phyloP scores from a whole-genome alignment of 1,140 invertebrate species.

The Euborellia annulipes region DNA sequence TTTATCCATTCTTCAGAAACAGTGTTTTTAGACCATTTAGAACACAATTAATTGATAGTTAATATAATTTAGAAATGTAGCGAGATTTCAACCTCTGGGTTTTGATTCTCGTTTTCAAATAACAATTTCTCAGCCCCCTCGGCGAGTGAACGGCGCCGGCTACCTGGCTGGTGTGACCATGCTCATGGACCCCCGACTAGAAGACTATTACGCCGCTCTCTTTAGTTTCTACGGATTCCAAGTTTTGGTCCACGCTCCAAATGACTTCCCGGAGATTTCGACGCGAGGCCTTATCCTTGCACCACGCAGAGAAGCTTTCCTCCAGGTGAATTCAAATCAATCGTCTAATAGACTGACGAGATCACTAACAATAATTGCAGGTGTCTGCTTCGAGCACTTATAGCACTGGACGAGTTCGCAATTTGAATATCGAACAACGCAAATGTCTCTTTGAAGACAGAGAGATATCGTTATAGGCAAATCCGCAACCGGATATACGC shows the following conservation, averaged over 20 bases:
- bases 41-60: too few relatives aligned
- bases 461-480: neutral
- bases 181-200: slow-evolving; percentile 23
- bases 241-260: slow-evolving; percentile 18
- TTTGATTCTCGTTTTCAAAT: too few relatives aligned
- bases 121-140: too few relatives aligned
- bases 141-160: slow-evolving; percentile 15
- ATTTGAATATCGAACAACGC: slow-evolving; percentile 2
- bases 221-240: slow-evolving; percentile 22
- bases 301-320: slow-evolving; percentile 4
- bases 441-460: slow-evolving; percentile 25
- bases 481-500: slow-evolving; percentile 23
- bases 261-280: slow-evolving; percentile 5
- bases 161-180: slow-evolving; percentile 24
- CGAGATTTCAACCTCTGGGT: too few relatives aligned
- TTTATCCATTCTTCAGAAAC: too few relatives aligned
- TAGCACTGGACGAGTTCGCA: slow-evolving; percentile 7
- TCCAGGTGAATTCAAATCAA: too few relatives aligned
- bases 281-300: slow-evolving; percentile 6
- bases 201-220: slow-evolving; percentile 23
- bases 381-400: slow-evolving; percentile 8
- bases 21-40: too few relatives aligned
- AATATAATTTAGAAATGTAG: too few relatives aligned
- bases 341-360: too few relatives aligned
- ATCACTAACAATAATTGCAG: too few relatives aligned